Conservation (phyloP, 1,140 invertebrate genomes). For the Chrysomallon squamiferum region DNA sequence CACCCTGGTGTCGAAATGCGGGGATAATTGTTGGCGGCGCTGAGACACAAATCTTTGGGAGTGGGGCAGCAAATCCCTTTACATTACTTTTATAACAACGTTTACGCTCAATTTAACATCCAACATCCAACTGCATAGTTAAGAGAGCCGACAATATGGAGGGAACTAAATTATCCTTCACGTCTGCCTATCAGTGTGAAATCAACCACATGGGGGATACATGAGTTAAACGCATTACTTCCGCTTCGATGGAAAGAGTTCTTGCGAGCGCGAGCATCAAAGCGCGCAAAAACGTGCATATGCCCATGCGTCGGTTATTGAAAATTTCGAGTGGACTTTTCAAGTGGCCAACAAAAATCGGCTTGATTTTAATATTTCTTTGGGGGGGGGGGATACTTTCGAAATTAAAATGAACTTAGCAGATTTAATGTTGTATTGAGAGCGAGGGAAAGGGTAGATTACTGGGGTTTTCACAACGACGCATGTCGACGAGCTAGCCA, state of each 20-base stretch:
- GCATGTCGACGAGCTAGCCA: not conserved
- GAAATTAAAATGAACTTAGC: slow-evolving; percentile 9
- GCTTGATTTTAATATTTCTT: slow-evolving; percentile 5
- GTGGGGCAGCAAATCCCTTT: not conserved
- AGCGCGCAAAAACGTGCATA: not conserved
- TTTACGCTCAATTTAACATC: slow-evolving; percentile 8
- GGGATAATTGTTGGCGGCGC: too few species aligned
- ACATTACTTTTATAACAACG: not conserved
- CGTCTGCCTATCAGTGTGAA: not conserved
- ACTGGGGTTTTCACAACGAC: not conserved
- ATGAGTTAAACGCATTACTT: not conserved
- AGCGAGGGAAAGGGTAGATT: not conserved
- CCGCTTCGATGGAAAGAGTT: not conserved
- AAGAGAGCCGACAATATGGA: not conserved
- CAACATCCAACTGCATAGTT: not conserved
- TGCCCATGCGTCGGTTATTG: slow-evolving; percentile 6
- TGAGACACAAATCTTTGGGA: not conserved
- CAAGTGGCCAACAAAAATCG: slow-evolving; percentile 3
- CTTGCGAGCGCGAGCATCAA: too few species aligned
- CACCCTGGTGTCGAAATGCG: too few species aligned
- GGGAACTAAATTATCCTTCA: slow-evolving; percentile 4
- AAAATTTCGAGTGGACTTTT: not conserved
- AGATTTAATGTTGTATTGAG: not conserved
- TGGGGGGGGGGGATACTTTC: slow-evolving; percentile 5
- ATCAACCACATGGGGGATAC: not conserved